A percentile compares a stretch with the other conserved stretches of the same genome.
These are phyloP conservation scores for Eospalax fontanierii DNA, from an alignment of 2,797 vertebrate species.

Conservation along the genomic window DNA sequence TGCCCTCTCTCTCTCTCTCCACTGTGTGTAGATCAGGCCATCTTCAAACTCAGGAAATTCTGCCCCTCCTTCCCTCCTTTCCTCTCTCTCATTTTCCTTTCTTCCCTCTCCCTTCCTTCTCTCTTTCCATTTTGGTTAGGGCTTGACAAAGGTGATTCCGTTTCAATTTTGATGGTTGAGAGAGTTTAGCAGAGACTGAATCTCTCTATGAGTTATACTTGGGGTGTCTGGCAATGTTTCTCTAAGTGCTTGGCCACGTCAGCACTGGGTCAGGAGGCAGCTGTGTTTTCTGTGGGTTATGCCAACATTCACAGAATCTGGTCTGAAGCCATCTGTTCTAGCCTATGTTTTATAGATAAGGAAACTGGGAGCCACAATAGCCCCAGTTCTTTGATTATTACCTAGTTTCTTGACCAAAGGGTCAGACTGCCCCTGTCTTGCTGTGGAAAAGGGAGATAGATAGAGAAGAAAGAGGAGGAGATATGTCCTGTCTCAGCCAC, in stretches of 20 bases:
- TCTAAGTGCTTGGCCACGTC: background rate
- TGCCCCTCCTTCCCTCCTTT: background rate
- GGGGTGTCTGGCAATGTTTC: background rate
- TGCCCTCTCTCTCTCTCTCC: background rate
- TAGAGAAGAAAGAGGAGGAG: background rate
- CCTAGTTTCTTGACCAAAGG: background rate
- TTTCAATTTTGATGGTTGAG: background rate
- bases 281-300: background rate
- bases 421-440: background rate
- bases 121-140: background rate
- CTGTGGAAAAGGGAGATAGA: background rate
- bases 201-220: background rate
- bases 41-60: no score
- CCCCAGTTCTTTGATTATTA: background rate
- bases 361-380: background rate
- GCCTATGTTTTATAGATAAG: background rate
- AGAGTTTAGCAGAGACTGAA: constrained; percentile 7
- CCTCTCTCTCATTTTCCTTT: background rate
- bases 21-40: background rate
- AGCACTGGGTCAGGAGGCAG: background rate
- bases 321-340: background rate
- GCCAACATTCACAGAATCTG: background rate
- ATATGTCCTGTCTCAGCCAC: background rate
- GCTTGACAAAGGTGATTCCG: background rate
- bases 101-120: background rate